phyloP scores from a whole-genome alignment of 35 echinoderm and acorn worm genomes.

The Apostichopus japonicus region DNA sequence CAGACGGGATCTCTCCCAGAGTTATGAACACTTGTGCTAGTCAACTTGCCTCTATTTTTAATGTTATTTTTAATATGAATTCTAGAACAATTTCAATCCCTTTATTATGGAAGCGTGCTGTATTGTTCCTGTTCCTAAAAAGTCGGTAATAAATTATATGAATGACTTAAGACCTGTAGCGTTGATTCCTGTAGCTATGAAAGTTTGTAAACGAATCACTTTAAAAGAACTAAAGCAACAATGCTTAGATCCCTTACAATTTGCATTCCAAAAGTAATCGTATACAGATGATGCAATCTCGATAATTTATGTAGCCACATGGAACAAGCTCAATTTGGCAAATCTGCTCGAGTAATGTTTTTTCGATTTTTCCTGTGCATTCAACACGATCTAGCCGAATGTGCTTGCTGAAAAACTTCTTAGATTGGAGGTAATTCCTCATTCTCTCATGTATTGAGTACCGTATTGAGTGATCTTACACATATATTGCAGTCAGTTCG shows the following conservation, averaged over 20 bases:
- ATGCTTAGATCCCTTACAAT: not conserved
- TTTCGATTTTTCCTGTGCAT: conserved; percentile 33
- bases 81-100: too few relatives aligned
- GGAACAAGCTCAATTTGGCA: not conserved
- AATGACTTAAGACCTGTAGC: conserved; percentile 59
- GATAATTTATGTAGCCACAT: too few relatives aligned
- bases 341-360: conserved; percentile 30
- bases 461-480: too few relatives aligned
- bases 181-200: conserved; percentile 41
- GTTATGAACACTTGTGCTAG: too few relatives aligned
- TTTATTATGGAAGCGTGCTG: conserved; percentile 40
- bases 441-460: too few relatives aligned
- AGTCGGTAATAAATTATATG: conserved; percentile 12
- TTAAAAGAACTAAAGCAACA: conserved; percentile 14
- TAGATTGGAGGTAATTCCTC: too few relatives aligned
- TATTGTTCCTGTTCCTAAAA: conserved; percentile 52
- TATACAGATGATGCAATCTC: not conserved
- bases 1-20: too few relatives aligned
- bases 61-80: too few relatives aligned
- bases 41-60: too few relatives aligned
- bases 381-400: not conserved
- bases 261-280: too few relatives aligned
- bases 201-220: not conserved
- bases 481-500: too few relatives aligned
- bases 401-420: too few relatives aligned